Evolutionary conservation across 2,797 vertebrate genomes (phyloP), one percentile per base, ranked within the genome.

Genomic region (Hydrolagus colliei): DNA sequence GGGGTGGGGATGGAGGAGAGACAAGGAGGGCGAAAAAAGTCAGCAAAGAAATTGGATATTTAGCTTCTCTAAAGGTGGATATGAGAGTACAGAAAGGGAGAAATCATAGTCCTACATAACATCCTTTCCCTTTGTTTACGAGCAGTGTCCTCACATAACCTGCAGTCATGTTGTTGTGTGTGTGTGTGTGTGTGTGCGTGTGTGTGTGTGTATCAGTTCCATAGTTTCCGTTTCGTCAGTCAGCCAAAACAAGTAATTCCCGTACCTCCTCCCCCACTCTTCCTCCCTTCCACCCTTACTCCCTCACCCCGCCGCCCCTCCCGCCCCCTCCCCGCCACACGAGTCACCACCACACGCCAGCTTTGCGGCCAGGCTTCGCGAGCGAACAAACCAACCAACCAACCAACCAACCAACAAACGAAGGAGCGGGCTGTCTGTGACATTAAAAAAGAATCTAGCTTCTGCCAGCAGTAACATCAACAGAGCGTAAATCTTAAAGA

Each of bases 391-490:
- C 68, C 68, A 65, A 82, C 79, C 68, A 68, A 68, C 18, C 14
- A 82, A 32, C 27, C 22, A 9, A 13, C 27, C 22, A 9, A 13
- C 22, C n/a, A 13, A 20, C 20, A 59, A n/a, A 10, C 32, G 27
- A 61, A 12, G 41, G 62, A 8, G n/a, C 5, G 59, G 2, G 16
- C 1, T 8, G 9, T 52, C 41, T 52, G 14, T 3, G 61, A 20
- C 16, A 8, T 2, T 11, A 14, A 12, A 67, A 63, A 35, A 71
- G 11, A 22, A 10, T 67, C 35, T 9, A 71, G 79, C 79, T 84
- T 84, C 79, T 71, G 79, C 79, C 79, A 84, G 65, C 71, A 10
- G 79, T 84, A 84, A 84, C 67, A 68, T 84, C 79, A 84, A 84
- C 79, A 84, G 79, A 84, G 79, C 67, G 65, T 84, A 84, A 84